Percentiles rank a stretch among this genome's conserved stretches.
Conservation (phyloP, 2,113 vertebrate genomes). For the Rhombomys opimus region DNA sequence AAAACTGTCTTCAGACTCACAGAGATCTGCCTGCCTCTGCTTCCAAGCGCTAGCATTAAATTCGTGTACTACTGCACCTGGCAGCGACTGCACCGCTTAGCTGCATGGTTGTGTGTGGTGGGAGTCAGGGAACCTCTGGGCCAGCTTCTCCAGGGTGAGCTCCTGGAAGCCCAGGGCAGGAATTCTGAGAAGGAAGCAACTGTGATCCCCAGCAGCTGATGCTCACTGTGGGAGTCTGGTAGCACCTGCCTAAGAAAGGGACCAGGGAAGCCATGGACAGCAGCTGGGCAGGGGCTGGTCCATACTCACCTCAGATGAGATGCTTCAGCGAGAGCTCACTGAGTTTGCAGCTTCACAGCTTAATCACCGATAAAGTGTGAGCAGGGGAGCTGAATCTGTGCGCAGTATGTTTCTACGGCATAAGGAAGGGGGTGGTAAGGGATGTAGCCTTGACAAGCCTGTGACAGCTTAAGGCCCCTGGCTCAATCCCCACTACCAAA, state of each 20-base stretch:
- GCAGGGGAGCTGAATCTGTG: neutral
- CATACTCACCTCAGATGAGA: neutral
- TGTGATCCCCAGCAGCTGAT: neutral
- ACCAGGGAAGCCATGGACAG: neutral
- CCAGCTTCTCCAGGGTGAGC: too few species aligned
- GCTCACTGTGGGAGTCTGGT: neutral
- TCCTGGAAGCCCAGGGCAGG: neutral
- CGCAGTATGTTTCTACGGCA: neutral
- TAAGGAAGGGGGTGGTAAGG: neutral
- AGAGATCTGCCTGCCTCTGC: too few species aligned
- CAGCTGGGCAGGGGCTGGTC: neutral
- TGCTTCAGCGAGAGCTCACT: neutral
- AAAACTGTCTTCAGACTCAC: neutral
- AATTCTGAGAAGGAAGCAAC: neutral
- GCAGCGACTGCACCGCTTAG: too few species aligned
- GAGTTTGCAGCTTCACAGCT: neutral
- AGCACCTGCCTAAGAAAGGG: neutral
- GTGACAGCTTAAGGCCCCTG: neutral
- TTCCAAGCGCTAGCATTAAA: too few species aligned
- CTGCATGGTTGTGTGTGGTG: neutral
- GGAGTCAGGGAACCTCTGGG: too few species aligned
- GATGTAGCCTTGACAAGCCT: neutral
- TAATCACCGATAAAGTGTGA: neutral
- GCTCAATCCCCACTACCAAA: neutral
- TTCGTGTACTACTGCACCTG: too few species aligned